Evolutionary conservation across 2,113 vertebrate genomes (phyloP), one percentile per base, ranked within the genome.

Genomic region (Pholis gunnellus): DNA sequence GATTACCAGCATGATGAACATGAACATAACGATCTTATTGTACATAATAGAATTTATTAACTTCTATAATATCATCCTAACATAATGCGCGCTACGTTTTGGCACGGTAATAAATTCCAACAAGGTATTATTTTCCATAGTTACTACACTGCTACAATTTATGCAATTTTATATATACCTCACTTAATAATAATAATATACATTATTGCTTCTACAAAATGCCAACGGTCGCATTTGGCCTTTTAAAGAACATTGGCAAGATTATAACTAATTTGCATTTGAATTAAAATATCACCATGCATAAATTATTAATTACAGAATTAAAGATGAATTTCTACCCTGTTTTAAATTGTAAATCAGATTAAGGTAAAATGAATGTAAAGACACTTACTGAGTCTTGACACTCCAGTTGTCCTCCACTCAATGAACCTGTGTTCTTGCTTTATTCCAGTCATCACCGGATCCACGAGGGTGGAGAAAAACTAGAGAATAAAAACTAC

Each of bases 401-500:
- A 44, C 20, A 40, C 9, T 83, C 13, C 18, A 25, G 44, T 13
- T 20, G 18, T 83, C 36, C 60, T 80, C 44, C 52, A 6, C 68
- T 52, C 25, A 40, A 66, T 38, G 36, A 75, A 34, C 17, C 27
- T 69, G 59, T 34, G 76, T 52, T 68, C 38, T 65, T 34, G n/a
- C 31, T 79, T 81, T 70, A 50, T 40, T 74, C 29, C 46, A 56
- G 36, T 2, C 42, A 14, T 68, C 25, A 82, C 38, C 56, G 22
- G 50, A 65, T 61, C 46, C 10, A 65, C 1, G 69, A 88, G 81
- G 67, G 84, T 81, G 90, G 88, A 85, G 86, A 76, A 78, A 65
- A 84, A 59, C 69, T 17, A 8, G 54, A 29, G 29, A 65, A 42
- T 42, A 22, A 75, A 66, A 50, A 34, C 38, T 65, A 48, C 22